Conservation (phyloP, 2,888 invertebrate genomes). For the Spodoptera exigua region DNA sequence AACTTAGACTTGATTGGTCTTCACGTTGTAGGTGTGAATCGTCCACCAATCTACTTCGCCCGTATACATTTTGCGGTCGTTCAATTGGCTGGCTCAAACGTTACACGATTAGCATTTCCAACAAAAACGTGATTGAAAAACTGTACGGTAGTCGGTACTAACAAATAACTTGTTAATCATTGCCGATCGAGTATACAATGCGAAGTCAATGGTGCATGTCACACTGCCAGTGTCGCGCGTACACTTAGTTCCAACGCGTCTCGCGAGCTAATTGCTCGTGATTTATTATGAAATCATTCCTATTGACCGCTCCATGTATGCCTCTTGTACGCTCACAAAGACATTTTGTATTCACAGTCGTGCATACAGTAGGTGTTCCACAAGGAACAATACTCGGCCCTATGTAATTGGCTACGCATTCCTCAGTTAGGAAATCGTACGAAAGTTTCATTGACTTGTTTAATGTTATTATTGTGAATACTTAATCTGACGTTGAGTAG, state of each 20-base stretch:
- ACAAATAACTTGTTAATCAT: slow-evolving; percentile 48
- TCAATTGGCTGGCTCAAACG: slow-evolving; percentile 33
- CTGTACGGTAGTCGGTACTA: slow-evolving; percentile 23
- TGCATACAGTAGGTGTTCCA: slow-evolving; percentile 33
- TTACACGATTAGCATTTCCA: slow-evolving; percentile 38
- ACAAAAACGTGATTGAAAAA: slow-evolving; percentile 43
- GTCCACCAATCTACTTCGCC: slow-evolving; percentile 30
- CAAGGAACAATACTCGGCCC: slow-evolving; percentile 46
- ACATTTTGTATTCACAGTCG: slow-evolving; percentile 26
- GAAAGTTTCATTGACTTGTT: slow-evolving; percentile 7
- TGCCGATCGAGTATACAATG: slow-evolving; percentile 48
- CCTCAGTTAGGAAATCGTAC: slow-evolving; percentile 7
- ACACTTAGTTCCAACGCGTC: slow-evolving; percentile 55
- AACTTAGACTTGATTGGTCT: slow-evolving; percentile 23
- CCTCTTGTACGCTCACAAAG: slow-evolving; percentile 31
- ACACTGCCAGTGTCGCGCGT: slow-evolving; percentile 49
- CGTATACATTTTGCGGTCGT: slow-evolving; percentile 31
- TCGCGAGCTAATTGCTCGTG: slow-evolving; percentile 57
- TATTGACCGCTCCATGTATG: slow-evolving; percentile 42
- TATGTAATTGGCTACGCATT: slow-evolving; percentile 9
- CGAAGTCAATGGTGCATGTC: slow-evolving; percentile 55
- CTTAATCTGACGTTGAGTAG: slow-evolving; percentile 6
- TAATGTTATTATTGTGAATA: neutral
- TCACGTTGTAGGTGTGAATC: slow-evolving; percentile 22
- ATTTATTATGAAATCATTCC: slow-evolving; percentile 60